Evolutionary conservation across 1,140 invertebrate species (phyloP), one percentile per base, ranked within the genome.

Genomic region (Cephus cinctus): DNA sequence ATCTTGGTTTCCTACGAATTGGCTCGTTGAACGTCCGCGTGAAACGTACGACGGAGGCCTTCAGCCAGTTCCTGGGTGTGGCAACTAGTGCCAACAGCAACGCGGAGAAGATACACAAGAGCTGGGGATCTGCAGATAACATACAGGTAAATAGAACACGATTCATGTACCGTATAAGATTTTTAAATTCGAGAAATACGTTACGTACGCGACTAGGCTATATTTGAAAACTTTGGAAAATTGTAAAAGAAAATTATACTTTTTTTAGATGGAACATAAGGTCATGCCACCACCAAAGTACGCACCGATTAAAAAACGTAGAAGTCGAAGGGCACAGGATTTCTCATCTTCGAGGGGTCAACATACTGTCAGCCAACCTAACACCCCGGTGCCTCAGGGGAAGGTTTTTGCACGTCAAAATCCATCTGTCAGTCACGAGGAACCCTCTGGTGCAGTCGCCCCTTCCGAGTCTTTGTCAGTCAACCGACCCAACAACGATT

Each of bases 21-120:
- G 91, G 92, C 56, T 95, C 92, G 5, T 75, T 95, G 65, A 94
- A 94, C 77, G 90, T 94, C 27, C 82, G 90, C 64, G 90, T 94
- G 62, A 93, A 94, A 78, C 90, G 89, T 71, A 93, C 91, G 18
- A 92, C 90, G 32, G 90, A 92, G 67, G 89, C 89, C 1, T 91
- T 92, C 78, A 92, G 89, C 74, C 89, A 91, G 63, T 90, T 92
- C 66, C 78, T 92, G 55, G 89, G 88, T 53, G 88, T 88, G 53
- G 85, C 88, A 8, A 79, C 74, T 60, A 75, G 74, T 39, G 63
- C 50, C 49, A 65, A 67, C 56, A 75, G 67, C 57, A 77, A 70
- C 60, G 69, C 67, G 63, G 81, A 84, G 23, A 83, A 85, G 67
- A 75, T 89, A 12, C 85, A 89, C 59, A 92, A 93, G 73, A 84